Base-by-base conservation (phyloP, 2,888 invertebrate species). In the Hypselothyrea guttata region DNA sequence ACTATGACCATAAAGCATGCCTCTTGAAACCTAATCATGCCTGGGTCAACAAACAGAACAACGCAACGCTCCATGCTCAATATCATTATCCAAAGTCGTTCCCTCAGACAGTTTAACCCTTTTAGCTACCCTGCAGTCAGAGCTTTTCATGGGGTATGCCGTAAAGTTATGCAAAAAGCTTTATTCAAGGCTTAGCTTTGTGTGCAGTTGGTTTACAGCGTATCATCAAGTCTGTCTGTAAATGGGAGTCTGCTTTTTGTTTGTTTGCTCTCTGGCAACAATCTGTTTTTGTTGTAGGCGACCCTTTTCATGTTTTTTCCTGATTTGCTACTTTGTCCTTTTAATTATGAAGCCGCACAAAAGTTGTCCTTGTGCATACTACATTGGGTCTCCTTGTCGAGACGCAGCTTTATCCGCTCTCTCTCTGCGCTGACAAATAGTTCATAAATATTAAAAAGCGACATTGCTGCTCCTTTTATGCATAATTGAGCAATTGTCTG, bases 271-370 rank as follows among this genome's bases (percentile, higher is more conserved):
- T 9, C 44, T 15, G 46, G n/a, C 37, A 46, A 27, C 47, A 40
- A 38, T 28, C 54, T 47, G 13, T 52, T 54, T 49, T 34, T 45
- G 51, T 41, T 44, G 55, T 34, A 12, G 59, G 13, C 56, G 34
- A 62, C 75, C 75, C 54, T 61, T 78, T 77, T 82, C 55, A 65
- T 77, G 78, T 74, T 74, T 66, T 75, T 59, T 52, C 59, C 75
- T 74, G 83, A 84, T 82, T 84, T 82, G 85, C 65, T 66, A 82
- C 83, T 77, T 82, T 82, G 83, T 82, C 83, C 78, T 84, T 84
- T 78, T 78, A 84, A 84, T 78, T 78, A 78, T 78, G 75, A 75
- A 59, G 67, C 75, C 71, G 67, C 65, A 61, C 46, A 60, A 65
- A 63, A 76, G 64, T 71, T 69, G 66, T 38, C 51, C 66, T 44